Conservation (phyloP, 2,888 invertebrate species). For the Ceraclea dissimilis region DNA sequence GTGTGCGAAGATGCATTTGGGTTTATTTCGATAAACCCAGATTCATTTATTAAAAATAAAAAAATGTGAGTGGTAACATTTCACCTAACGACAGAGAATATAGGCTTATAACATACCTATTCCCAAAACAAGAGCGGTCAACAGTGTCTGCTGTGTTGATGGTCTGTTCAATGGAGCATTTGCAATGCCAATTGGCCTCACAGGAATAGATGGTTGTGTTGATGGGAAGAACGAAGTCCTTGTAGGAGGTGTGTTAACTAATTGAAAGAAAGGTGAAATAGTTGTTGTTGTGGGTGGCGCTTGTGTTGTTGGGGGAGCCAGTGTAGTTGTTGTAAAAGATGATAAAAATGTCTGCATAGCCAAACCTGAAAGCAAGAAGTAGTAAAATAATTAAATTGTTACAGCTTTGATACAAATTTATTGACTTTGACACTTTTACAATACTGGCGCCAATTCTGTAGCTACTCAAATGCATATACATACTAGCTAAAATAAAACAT, state of each 20-base stretch:
- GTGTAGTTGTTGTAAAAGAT: neutral
- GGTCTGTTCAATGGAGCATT: neutral
- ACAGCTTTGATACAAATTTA: too few species aligned
- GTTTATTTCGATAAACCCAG: too few species aligned
- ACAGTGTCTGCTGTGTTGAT: neutral
- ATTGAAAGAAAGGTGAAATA: neutral
- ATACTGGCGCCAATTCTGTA: too few species aligned
- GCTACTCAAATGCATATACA: too few species aligned
- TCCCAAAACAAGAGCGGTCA: neutral
- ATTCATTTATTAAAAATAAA: too few species aligned
- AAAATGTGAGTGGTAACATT: too few species aligned
- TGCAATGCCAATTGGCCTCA: neutral
- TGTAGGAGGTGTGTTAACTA: neutral
- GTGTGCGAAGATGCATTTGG: too few species aligned
- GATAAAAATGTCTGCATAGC: slow-evolving; percentile 14
- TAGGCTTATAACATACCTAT: neutral
- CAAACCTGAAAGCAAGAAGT: slow-evolving; percentile 11
- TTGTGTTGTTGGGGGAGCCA: neutral
- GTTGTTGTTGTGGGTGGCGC: neutral
- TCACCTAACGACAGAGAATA: too few species aligned
- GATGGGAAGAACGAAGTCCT: neutral
- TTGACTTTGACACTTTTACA: too few species aligned
- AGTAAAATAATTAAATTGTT: too few species aligned
- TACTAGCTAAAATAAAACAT: too few species aligned
- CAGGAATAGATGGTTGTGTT: neutral